phyloP scores from a whole-genome alignment of 2,797 vertebrate species.

The Scarus forsteni region DNA sequence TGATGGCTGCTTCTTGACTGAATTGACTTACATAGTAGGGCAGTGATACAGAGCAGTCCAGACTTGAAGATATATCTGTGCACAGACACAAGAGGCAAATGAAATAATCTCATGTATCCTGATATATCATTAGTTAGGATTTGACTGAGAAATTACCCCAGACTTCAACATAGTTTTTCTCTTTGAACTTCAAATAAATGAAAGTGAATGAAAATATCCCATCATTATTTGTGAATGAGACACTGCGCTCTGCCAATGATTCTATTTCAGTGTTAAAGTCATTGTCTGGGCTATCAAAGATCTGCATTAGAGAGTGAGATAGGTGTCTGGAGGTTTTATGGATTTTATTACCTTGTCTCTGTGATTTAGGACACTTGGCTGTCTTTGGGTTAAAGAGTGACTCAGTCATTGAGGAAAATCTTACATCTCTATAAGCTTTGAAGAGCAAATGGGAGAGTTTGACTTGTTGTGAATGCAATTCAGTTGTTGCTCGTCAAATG shows the following conservation, averaged over 20 bases:
- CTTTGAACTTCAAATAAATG: conserved; percentile 1
- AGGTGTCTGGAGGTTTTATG: conserved; percentile 24
- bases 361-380: conserved; percentile 35
- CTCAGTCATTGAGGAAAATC: conserved; percentile 33
- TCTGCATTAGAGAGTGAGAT: conserved; percentile 9
- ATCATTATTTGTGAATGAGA: background rate
- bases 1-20: too few relatives aligned
- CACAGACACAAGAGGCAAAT: background rate
- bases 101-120: background rate
- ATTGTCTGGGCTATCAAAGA: background rate
- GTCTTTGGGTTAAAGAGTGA: conserved; percentile 14
- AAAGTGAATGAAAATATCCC: background rate
- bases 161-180: background rate
- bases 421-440: background rate
- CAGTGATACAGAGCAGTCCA: too few relatives aligned
- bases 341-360: conserved; percentile 11
- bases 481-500: background rate
- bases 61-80: background rate
- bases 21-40: too few relatives aligned
- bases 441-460: background rate
- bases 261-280: background rate
- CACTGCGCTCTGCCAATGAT: background rate
- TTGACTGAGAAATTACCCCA: background rate
- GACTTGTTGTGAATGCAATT: conserved; percentile 8
- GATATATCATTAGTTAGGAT: background rate